Conservation (phyloP, 2,113 vertebrate genomes). For the Dipodomys stephensi region DNA sequence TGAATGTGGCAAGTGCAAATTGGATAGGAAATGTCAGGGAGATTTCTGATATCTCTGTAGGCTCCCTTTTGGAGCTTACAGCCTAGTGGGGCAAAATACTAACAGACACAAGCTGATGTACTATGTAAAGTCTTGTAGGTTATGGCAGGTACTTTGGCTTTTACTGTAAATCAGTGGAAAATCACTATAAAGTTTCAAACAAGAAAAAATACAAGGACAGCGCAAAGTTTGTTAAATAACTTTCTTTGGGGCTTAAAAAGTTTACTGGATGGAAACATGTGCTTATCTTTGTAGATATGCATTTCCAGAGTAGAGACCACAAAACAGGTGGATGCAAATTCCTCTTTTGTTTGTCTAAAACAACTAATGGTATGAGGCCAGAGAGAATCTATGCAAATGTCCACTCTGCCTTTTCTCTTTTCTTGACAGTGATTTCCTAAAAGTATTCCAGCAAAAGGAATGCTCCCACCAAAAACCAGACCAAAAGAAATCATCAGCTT, state of each 20-base stretch:
- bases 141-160: too few relatives aligned
- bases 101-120: too few relatives aligned
- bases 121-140: too few relatives aligned
- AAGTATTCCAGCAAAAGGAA: neutral
- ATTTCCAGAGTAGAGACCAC: neutral
- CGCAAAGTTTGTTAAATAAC: neutral
- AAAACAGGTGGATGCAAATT: neutral
- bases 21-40: too few relatives aligned
- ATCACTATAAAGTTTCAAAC: too few relatives aligned
- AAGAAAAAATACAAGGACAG: too few relatives aligned
- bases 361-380: neutral
- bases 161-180: too few relatives aligned
- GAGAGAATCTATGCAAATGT: neutral
- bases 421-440: neutral
- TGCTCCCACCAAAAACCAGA: neutral
- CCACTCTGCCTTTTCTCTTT: neutral
- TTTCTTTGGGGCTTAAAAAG: neutral
- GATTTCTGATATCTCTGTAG: neutral
- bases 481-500: neutral
- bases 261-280: neutral
- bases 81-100: too few relatives aligned
- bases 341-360: slow-evolving; percentile 16
- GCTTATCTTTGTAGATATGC: neutral
- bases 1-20: neutral
- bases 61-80: too few relatives aligned